phyloP scores from a whole-genome alignment of 30 jellyfish, hydroid and myxozoan genomes.

The Hydractinia symbiolongicarpus region DNA sequence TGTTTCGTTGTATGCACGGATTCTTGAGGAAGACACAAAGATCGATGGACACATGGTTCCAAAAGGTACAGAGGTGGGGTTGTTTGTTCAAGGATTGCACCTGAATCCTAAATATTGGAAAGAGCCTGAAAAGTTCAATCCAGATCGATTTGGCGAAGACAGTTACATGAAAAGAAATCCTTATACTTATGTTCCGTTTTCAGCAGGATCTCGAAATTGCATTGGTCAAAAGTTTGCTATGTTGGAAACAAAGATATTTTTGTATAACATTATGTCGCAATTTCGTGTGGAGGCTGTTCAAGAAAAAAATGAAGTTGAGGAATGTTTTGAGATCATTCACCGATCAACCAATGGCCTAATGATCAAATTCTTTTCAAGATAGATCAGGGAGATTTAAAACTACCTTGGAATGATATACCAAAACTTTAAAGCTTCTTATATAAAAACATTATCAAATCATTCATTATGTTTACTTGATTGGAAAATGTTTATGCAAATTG shows the following conservation, averaged over 20 bases:
- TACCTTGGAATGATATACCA: no score
- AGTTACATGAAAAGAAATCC: slow-evolving; percentile 31
- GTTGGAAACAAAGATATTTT: slow-evolving; percentile 26
- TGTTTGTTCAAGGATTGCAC: slow-evolving; percentile 51
- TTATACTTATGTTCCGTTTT: slow-evolving; percentile 58
- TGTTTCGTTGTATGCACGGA: slow-evolving; percentile 54
- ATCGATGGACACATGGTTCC: slow-evolving; percentile 50
- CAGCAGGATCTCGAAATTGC: slow-evolving; percentile 92
- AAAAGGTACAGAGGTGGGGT: slow-evolving; percentile 59
- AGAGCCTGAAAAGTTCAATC: slow-evolving; percentile 53
- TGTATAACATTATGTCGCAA: slow-evolving; percentile 12
- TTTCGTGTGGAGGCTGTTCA: slow-evolving; percentile 20
- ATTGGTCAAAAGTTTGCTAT: slow-evolving; percentile 78
- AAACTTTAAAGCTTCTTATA: no score
- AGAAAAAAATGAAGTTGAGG: not conserved
- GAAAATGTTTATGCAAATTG: no score
- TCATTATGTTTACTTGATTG: no score
- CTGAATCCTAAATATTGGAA: slow-evolving; percentile 75
- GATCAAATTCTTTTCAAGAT: slow-evolving; percentile 12
- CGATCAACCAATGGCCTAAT: slow-evolving; percentile 21
- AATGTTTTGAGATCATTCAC: slow-evolving; percentile 30
- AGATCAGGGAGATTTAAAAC: no score
- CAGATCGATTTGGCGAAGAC: slow-evolving; percentile 80
- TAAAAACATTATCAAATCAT: no score
- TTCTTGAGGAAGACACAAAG: slow-evolving; percentile 36